Base-by-base conservation (phyloP, 2,888 invertebrate genomes). In the Clusia tigrina region DNA sequence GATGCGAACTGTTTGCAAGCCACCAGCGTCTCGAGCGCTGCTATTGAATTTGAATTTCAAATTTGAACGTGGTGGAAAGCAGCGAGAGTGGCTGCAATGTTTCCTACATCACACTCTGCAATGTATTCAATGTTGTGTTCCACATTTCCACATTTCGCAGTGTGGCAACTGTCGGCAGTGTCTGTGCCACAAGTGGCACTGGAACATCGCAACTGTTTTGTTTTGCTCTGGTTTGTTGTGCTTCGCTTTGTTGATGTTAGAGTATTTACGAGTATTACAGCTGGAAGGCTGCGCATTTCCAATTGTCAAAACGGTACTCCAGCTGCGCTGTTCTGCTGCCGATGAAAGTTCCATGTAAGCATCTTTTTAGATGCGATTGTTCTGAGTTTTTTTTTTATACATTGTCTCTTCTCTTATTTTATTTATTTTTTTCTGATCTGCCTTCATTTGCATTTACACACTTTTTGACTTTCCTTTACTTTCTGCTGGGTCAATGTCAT, bases 401-500 rank as follows among this genome's bases (percentile, higher is more conserved):
- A 15, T 51, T 51, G 54, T 58, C 22, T 51, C 5, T 53, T 24
- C 2, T 6, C 2, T 55, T 15, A 3, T 55, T 9, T 32, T 2
- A 2, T 55, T 9, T 1, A 6, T 18, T 32, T 10, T n/a, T 25
- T 54, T 54, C 32, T 54, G 20, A 23, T 56, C n/a, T n/a, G n/a
- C n/a, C n/a, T n/a, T n/a, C n/a, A n/a, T n/a, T n/a, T n/a, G n/a
- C n/a, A n/a, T n/a, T n/a, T n/a, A n/a, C n/a, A n/a, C n/a, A n/a
- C n/a, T n/a, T n/a, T n/a, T n/a, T n/a, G n/a, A n/a, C n/a, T n/a
- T n/a, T n/a, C n/a, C n/a, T n/a, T n/a, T n/a, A n/a, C n/a, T n/a
- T n/a, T n/a, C n/a, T n/a, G n/a, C n/a, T n/a, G n/a, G n/a, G 58
- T 38, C 52, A 48, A 58, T 52, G 58, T 58, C 56, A 24, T 52